Evolutionary conservation across 2,797 vertebrate species (phyloP).

Genomic region (Poecilia gillii): DNA sequence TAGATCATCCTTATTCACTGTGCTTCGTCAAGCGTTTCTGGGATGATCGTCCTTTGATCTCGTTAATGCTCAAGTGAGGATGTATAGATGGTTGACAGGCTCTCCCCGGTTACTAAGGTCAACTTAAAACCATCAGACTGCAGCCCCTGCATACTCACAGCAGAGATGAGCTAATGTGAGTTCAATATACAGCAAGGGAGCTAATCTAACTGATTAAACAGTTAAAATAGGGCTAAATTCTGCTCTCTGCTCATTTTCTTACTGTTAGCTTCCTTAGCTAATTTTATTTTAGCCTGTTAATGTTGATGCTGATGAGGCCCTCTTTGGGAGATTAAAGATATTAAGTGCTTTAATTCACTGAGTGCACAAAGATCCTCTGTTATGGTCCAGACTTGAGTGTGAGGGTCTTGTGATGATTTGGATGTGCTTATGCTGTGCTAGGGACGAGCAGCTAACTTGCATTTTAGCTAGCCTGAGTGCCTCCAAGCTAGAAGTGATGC

Average conservation of each 20-base stretch:
- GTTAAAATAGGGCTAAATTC: background rate
- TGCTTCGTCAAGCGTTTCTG: slow-evolving; percentile 4
- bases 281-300: background rate
- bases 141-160: slow-evolving; percentile 8
- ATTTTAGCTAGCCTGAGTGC: slow-evolving; percentile 16
- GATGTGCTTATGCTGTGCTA: slow-evolving; percentile 20
- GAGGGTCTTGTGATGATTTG: slow-evolving; percentile 67
- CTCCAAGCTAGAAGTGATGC: slow-evolving; percentile 38
- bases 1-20: slow-evolving; percentile 17
- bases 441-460: slow-evolving; percentile 22
- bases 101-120: slow-evolving; percentile 40
- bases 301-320: slow-evolving; percentile 14
- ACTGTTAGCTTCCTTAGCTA: background rate
- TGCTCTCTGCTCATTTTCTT: slow-evolving; percentile 14
- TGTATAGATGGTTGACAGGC: slow-evolving; percentile 24
- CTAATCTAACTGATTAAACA: slow-evolving; percentile 4
- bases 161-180: slow-evolving; percentile 8
- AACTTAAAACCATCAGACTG: slow-evolving; percentile 39
- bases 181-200: slow-evolving; percentile 5
- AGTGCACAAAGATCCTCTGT: slow-evolving; percentile 64
- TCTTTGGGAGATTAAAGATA: slow-evolving; percentile 30
- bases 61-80: slow-evolving; percentile 17
- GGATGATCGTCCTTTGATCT: slow-evolving; percentile 28
- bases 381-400: slow-evolving; percentile 50
- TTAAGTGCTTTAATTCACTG: slow-evolving; percentile 42